Conservation (phyloP, 2,797 vertebrate species). For the Etheostoma perlongum region DNA sequence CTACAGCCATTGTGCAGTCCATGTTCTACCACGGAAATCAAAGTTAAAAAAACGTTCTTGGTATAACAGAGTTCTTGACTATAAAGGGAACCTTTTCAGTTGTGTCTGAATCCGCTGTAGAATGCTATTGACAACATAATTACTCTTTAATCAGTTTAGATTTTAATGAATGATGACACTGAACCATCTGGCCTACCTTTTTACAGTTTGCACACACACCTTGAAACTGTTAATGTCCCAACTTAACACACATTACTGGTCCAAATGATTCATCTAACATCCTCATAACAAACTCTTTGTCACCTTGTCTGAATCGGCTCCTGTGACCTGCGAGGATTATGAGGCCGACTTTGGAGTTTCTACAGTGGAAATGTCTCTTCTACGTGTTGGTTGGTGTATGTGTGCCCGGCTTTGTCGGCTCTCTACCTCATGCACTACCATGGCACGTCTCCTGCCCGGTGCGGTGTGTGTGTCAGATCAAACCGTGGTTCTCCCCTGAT, state of each 20-base stretch:
- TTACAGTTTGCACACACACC: slow-evolving; percentile 32
- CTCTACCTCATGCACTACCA: slow-evolving; percentile 87
- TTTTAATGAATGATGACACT: slow-evolving; percentile 29
- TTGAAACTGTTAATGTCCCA: slow-evolving; percentile 16
- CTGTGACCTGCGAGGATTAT: slow-evolving; percentile 76
- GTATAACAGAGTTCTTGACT: slow-evolving; percentile 3
- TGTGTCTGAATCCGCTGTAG: slow-evolving; percentile 15
- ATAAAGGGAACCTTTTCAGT: slow-evolving; percentile 9
- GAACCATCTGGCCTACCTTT: slow-evolving; percentile 33
- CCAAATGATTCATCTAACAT: slow-evolving; percentile 56
- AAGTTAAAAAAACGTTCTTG: slow-evolving; percentile 15
- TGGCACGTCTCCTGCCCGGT: slow-evolving; percentile 93
- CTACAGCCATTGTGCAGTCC: slow-evolving; percentile 19
- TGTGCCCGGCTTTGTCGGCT: slow-evolving; percentile 75
- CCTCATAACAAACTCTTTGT: slow-evolving; percentile 52
- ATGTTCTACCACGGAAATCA: slow-evolving; percentile 28
- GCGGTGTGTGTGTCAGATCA: slow-evolving; percentile 94
- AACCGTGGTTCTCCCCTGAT: slow-evolving; percentile 96
- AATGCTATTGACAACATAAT: not conserved
- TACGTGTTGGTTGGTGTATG: slow-evolving; percentile 76
- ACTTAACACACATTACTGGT: slow-evolving; percentile 26
- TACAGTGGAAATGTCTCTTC: slow-evolving; percentile 86
- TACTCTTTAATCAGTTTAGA: slow-evolving; percentile 6
- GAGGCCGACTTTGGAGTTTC: slow-evolving; percentile 82
- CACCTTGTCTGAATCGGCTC: slow-evolving; percentile 56